phyloP scores from a whole-genome alignment of 2,888 invertebrate genomes.

The Napeogenes inachia region DNA sequence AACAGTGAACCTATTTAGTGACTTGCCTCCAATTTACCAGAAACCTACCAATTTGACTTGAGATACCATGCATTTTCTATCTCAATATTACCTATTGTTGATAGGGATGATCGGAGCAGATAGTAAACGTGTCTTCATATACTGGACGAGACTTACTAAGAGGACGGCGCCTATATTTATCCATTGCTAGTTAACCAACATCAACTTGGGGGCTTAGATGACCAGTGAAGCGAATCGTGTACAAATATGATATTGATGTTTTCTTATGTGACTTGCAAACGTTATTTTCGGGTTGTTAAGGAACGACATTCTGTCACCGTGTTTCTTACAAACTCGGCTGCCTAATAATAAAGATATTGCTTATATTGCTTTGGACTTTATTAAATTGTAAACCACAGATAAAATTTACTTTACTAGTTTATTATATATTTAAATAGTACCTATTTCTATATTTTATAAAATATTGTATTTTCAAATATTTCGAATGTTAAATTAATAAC shows the following conservation, averaged over 20 bases:
- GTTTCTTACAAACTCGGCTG: too few relatives aligned
- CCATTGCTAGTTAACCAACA: slow-evolving; percentile 59
- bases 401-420: too few relatives aligned
- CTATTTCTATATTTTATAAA: too few relatives aligned
- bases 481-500: slow-evolving; percentile 4
- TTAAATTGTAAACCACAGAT: too few relatives aligned
- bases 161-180: slow-evolving; percentile 60
- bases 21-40: slow-evolving; percentile 56
- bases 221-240: slow-evolving; percentile 57
- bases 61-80: slow-evolving; percentile 49
- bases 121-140: slow-evolving; percentile 49
- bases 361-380: too few relatives aligned
- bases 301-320: slow-evolving; percentile 14
- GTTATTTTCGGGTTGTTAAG: slow-evolving; percentile 40
- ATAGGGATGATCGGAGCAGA: slow-evolving; percentile 42
- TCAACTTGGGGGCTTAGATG: slow-evolving; percentile 60
- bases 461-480: not conserved
- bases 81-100: slow-evolving; percentile 36
- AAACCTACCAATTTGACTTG: slow-evolving; percentile 45
- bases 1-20: slow-evolving; percentile 72
- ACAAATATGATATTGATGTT: slow-evolving; percentile 59
- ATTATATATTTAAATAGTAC: too few relatives aligned
- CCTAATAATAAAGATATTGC: too few relatives aligned
- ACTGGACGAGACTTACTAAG: slow-evolving; percentile 49
- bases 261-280: slow-evolving; percentile 54